A percentile compares a stretch with the other conserved stretches of the same genome.
These are phyloP conservation scores for Ptilodon capucinus DNA, from an alignment of 2,888 invertebrate species.

Conservation along the genomic window DNA sequence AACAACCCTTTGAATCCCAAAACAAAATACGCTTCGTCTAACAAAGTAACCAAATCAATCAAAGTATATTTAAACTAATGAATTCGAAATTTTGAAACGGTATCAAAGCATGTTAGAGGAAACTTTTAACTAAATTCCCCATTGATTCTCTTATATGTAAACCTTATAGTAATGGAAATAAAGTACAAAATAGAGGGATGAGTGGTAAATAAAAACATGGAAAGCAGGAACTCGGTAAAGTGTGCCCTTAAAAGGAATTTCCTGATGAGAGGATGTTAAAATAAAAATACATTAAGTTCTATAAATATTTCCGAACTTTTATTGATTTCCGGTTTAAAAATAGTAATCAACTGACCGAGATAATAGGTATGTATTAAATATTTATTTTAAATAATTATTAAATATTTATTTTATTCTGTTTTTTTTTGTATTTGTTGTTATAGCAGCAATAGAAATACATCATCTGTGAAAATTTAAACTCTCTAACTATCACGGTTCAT, in stretches of 20 bases:
- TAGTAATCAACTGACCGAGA: too few species aligned
- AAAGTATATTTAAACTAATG: slow-evolving; percentile 29
- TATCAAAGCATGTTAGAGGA: slow-evolving; percentile 24
- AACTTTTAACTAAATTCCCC: slow-evolving; percentile 11
- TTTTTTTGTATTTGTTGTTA: too few species aligned
- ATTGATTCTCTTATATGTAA: background rate
- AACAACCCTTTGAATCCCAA: background rate
- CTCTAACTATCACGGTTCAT: too few species aligned
- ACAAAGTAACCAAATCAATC: slow-evolving; percentile 16
- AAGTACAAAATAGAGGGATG: background rate
- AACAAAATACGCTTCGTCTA: background rate
- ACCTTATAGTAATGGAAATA: background rate
- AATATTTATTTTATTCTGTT: too few species aligned
- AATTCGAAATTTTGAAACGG: slow-evolving; percentile 28
- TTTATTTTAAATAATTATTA: too few species aligned
- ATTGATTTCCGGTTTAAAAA: too few species aligned
- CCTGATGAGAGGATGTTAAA: slow-evolving; percentile 11
- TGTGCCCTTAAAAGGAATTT: slow-evolving; percentile 17
- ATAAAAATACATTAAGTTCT: slow-evolving; percentile 14
- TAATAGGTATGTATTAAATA: too few species aligned
- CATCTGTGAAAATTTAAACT: too few species aligned
- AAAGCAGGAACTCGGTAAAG: slow-evolving; percentile 23
- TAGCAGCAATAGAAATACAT: too few species aligned
- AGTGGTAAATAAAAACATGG: slow-evolving; percentile 8
- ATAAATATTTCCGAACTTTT: too few species aligned